Percentiles rank a stretch among this genome's conserved stretches.
Evolutionary conservation across 2,113 vertebrate species (phyloP).

Genomic region (Abramis brama): DNA sequence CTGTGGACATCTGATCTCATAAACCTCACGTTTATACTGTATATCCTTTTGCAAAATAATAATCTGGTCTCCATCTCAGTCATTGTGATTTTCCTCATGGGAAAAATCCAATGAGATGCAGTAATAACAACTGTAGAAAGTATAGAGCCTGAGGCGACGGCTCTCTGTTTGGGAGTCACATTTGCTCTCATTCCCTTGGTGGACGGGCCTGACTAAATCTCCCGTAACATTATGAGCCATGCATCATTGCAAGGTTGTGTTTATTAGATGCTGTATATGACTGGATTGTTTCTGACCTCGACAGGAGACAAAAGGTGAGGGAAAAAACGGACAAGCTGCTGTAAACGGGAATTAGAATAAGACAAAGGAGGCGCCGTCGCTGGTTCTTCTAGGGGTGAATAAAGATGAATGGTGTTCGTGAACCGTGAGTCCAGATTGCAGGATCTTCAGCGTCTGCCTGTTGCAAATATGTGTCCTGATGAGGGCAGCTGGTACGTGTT

Average conservation of each 20-base stretch:
- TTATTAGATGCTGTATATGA: constrained; percentile 38
- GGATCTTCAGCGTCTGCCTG: constrained; percentile 13
- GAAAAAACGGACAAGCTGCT: constrained; percentile 6
- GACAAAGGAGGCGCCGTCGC: constrained; percentile 24
- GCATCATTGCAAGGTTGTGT: constrained; percentile 62
- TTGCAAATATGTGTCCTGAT: constrained; percentile 50
- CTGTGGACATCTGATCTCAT: constrained; percentile 79
- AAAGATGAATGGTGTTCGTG: constrained; percentile 43
- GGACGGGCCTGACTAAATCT: constrained; percentile 62
- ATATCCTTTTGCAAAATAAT: constrained; percentile 75
- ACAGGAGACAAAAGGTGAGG: constrained; percentile 23
- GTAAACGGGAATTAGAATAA: constrained; percentile 48
- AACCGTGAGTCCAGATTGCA: constrained; percentile 41
- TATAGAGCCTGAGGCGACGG: constrained; percentile 40
- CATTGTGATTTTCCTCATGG: constrained; percentile 74
- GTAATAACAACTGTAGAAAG: constrained; percentile 56
- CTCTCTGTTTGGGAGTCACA: constrained; percentile 50
- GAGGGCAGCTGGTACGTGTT: constrained; percentile 40
- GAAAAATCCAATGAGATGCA: constrained; percentile 67
- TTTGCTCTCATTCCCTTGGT: constrained; percentile 50
- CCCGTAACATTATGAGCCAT: constrained; percentile 70
- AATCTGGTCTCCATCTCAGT: constrained; percentile 75
- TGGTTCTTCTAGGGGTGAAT: constrained; percentile 30
- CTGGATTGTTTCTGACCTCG: constrained; percentile 36
- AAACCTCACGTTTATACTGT: constrained; percentile 67